A percentile compares a stretch with the other conserved stretches of the same genome.
phyloP scores from a whole-genome alignment of 2,888 invertebrate genomes.

The Limnephilus marmoratus region DNA sequence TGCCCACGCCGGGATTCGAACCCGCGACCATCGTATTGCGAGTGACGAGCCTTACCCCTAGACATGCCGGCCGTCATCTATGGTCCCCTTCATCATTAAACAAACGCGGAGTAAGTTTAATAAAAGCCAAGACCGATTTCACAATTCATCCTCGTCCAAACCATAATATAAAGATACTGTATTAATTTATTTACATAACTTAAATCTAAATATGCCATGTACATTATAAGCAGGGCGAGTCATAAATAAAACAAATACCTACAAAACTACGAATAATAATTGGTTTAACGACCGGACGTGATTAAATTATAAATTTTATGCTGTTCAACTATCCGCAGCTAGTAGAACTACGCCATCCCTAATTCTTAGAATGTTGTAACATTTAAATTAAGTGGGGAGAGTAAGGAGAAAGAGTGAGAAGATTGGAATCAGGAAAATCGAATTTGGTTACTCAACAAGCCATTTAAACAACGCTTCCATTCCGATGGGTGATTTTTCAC shows the following conservation, averaged over 20 bases:
- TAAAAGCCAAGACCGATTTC: too few species aligned
- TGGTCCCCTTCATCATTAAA: background rate
- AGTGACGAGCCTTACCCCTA: too few species aligned
- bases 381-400: background rate
- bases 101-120: background rate
- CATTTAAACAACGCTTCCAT: background rate
- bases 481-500: background rate
- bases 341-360: background rate
- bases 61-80: too few species aligned
- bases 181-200: too few species aligned
- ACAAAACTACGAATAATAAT: background rate
- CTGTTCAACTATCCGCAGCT: background rate
- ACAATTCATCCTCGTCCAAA: too few species aligned
- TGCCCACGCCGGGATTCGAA: too few species aligned
- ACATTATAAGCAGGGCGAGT: background rate
- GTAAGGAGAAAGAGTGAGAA: background rate
- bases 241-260: background rate
- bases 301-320: background rate
- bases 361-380: background rate
- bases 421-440: background rate
- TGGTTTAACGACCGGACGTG: background rate
- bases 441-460: background rate
- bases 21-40: too few species aligned
- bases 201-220: background rate
- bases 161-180: too few species aligned